Evolutionary conservation across 2,113 vertebrate genomes (phyloP).

Genomic region (Leuciscus idus): DNA sequence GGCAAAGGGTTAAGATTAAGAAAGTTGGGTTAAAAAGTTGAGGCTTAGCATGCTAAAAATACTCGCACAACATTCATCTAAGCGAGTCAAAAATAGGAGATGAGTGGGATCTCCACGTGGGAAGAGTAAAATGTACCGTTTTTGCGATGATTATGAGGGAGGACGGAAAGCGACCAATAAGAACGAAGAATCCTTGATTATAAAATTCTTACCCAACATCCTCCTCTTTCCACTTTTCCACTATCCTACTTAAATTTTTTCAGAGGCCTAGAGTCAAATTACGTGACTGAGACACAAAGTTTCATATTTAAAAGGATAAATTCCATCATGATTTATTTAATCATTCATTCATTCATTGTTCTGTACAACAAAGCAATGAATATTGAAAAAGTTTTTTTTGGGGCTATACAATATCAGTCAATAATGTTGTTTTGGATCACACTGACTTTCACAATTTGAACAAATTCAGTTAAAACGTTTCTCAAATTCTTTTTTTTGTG

Average conservation of each 20-base stretch:
- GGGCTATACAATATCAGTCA: neutral
- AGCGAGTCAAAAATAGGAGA: neutral
- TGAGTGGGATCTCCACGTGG: constrained; percentile 15
- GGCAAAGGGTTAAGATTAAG: constrained; percentile 4
- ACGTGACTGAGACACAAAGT: neutral
- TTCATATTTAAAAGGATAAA: neutral
- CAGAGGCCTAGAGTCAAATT: neutral
- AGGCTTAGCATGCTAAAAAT: constrained; percentile 24
- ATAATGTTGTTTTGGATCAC: neutral
- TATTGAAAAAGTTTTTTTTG: neutral
- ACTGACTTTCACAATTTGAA: neutral
- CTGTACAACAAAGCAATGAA: neutral
- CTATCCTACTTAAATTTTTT: neutral
- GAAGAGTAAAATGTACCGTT: constrained; percentile 14
- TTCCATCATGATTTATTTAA: neutral
- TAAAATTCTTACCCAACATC: constrained; percentile 14
- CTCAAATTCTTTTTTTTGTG: neutral
- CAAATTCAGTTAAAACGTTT: neutral
- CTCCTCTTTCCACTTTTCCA: constrained; percentile 16
- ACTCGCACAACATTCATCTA: neutral
- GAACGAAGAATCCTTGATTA: constrained; percentile 22
- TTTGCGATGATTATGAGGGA: constrained; percentile 8
- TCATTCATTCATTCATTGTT: neutral
- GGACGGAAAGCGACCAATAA: neutral
- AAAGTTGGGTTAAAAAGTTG: neutral